phyloP scores from a whole-genome alignment of 2,888 invertebrate genomes.

The Lithophane semibrunnea region DNA sequence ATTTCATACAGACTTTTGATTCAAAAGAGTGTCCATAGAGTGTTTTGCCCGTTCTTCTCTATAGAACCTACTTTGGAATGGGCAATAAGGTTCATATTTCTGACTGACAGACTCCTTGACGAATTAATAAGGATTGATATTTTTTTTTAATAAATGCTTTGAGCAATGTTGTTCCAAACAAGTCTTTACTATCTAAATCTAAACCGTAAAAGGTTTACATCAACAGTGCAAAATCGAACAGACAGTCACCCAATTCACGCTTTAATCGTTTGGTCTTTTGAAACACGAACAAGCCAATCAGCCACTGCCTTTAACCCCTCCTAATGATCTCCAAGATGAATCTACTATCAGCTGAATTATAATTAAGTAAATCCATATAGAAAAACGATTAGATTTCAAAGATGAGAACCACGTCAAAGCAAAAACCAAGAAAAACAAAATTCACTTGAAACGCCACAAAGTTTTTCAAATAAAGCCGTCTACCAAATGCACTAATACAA shows the following conservation, averaged over 20 bases:
- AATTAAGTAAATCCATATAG: too few species aligned
- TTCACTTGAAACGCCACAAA: neutral
- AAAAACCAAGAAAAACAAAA: neutral
- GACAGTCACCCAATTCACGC: too few species aligned
- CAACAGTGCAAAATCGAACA: neutral
- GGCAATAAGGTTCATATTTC: too few species aligned
- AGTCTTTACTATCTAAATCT: neutral
- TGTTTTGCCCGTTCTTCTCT: too few species aligned
- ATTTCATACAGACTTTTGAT: neutral
- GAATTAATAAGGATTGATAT: too few species aligned
- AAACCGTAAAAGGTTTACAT: neutral
- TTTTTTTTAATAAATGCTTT: too few species aligned
- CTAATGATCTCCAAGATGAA: neutral
- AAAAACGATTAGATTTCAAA: neutral
- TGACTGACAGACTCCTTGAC: too few species aligned
- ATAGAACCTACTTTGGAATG: too few species aligned
- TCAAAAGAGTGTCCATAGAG: too few species aligned
- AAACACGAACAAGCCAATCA: neutral
- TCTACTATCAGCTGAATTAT: neutral
- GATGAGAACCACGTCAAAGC: too few species aligned
- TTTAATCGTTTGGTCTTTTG: neutral
- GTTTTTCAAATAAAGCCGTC: neutral
- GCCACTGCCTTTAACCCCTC: too few species aligned
- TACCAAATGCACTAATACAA: constrained; percentile 10
- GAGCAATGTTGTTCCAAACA: neutral